Evolutionary conservation across 2,797 vertebrate genomes (phyloP).

Genomic region (Melanotaenia maccullochi): DNA sequence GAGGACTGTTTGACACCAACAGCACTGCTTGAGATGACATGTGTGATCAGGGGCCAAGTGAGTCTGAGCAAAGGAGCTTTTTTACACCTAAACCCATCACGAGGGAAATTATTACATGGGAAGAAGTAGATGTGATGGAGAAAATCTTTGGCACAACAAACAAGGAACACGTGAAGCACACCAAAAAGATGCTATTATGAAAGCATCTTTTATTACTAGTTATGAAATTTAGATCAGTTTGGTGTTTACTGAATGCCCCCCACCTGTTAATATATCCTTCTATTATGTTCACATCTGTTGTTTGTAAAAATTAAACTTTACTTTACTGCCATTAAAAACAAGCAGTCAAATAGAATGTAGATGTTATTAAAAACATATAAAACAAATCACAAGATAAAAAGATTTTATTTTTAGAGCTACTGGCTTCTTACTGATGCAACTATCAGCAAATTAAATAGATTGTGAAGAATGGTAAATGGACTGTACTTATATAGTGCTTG

Average conservation of each 20-base stretch:
- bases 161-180: not conserved
- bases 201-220: not conserved
- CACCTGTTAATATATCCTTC: not conserved
- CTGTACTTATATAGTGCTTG: too few relatives aligned
- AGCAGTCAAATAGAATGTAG: too few relatives aligned
- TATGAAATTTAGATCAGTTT: too few relatives aligned
- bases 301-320: too few relatives aligned
- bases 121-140: not conserved
- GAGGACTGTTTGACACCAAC: not conserved
- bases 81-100: not conserved
- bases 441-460: too few relatives aligned
- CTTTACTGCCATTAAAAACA: too few relatives aligned
- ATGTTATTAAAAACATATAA: too few relatives aligned
- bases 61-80: not conserved
- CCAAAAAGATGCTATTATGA: not conserved
- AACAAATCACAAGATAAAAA: too few relatives aligned
- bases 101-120: not conserved
- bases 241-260: not conserved
- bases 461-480: too few relatives aligned
- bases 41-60: not conserved
- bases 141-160: not conserved
- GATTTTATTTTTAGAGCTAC: too few relatives aligned
- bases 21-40: not conserved
- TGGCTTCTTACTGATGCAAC: too few relatives aligned
- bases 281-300: too few relatives aligned